A percentile compares a stretch with the other conserved stretches of the same genome.
phyloP scores from a whole-genome alignment of 2,113 vertebrate species.

The Dryoscopus gambensis region DNA sequence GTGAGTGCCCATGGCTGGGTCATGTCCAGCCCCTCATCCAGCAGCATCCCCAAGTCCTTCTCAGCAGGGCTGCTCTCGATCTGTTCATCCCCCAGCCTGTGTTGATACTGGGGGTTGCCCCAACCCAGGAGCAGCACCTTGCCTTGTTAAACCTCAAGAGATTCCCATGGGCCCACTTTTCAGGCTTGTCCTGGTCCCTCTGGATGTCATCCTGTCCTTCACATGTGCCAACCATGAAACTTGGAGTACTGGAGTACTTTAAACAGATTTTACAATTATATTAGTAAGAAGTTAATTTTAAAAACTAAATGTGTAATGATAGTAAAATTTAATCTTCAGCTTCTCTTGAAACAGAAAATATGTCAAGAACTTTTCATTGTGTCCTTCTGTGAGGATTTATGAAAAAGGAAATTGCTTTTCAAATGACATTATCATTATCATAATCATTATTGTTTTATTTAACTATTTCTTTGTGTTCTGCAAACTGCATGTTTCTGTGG shows the following conservation, averaged over 20 bases:
- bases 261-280: not conserved
- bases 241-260: not conserved
- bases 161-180: fast-evolving
- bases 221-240: fast-evolving
- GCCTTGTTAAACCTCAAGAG: fast-evolving
- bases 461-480: not conserved
- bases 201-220: not conserved
- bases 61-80: not conserved
- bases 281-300: not conserved
- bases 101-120: fast-evolving
- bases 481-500: not conserved
- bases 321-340: not conserved
- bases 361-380: not conserved
- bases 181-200: not conserved
- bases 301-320: not conserved
- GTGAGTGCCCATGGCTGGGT: not conserved
- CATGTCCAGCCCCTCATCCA: not conserved
- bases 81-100: not conserved
- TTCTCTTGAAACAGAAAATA: not conserved
- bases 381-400: not conserved
- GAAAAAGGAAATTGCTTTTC: not conserved
- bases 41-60: not conserved
- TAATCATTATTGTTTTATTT: not conserved
- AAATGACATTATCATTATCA: not conserved
- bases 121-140: fast-evolving